These are phyloP conservation scores for Drosophila lutescens DNA, from an alignment of 2,888 invertebrate species.

Conservation along the genomic window DNA sequence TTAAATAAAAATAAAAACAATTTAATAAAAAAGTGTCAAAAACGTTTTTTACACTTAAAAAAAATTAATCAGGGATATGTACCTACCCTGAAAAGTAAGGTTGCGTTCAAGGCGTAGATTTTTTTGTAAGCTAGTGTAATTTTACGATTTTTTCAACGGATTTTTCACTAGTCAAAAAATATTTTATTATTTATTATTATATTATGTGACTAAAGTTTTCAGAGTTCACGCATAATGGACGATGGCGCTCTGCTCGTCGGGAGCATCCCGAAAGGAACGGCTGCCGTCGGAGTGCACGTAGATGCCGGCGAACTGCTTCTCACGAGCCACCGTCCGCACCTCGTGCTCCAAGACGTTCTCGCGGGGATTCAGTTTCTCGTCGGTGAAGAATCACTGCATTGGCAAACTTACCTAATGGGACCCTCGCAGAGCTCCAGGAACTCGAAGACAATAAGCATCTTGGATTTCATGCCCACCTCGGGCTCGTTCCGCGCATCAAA, in stretches of 20 bases:
- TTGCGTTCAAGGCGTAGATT: no score
- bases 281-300: constrained; percentile 89
- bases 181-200: no score
- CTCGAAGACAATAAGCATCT: constrained; percentile 89
- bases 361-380: constrained; percentile 87
- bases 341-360: constrained; percentile 94
- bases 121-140: no score
- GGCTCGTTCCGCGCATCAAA: constrained; percentile 94
- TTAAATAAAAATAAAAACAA: no score
- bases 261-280: constrained; percentile 90
- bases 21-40: no score
- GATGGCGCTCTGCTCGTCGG: constrained; percentile 90
- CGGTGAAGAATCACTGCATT: constrained; percentile 84
- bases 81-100: no score
- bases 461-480: constrained; percentile 88
- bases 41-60: no score
- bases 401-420: constrained; percentile 86
- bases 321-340: constrained; percentile 88
- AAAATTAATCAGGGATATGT: no score
- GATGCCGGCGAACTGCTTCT: constrained; percentile 89
- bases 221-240: no score
- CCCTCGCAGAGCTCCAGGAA: constrained; percentile 92
- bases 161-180: no score
- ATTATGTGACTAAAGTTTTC: no score
- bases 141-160: no score